phyloP scores from a whole-genome alignment of 2,797 vertebrate genomes.

The Poecilia wingei region DNA sequence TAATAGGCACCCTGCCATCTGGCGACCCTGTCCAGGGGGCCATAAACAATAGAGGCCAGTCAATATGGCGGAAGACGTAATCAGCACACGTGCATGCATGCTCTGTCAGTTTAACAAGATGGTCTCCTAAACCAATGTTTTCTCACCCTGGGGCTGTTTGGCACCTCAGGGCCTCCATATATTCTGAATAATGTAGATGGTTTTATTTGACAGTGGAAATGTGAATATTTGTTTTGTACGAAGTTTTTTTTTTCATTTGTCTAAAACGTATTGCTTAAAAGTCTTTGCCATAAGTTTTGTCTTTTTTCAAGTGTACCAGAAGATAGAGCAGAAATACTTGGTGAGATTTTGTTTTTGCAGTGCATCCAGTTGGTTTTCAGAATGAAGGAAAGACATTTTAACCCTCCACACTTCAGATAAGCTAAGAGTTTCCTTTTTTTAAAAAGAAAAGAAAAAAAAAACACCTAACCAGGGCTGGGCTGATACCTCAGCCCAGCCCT shows the following conservation, averaged over 20 bases:
- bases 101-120: constrained; percentile 50
- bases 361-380: neutral
- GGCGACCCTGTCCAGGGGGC: constrained; percentile 76
- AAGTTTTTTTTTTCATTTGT: constrained; percentile 5
- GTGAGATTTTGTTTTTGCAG: no score
- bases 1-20: constrained; percentile 82
- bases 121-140: constrained; percentile 71
- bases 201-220: constrained; percentile 41
- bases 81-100: constrained; percentile 42
- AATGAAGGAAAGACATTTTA: neutral
- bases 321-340: no score
- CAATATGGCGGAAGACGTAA: constrained; percentile 62
- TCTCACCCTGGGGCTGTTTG: constrained; percentile 68
- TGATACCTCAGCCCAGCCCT: no score
- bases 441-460: no score
- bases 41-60: constrained; percentile 74
- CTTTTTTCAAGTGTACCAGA: no score
- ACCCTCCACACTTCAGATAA: neutral
- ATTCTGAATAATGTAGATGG: constrained; percentile 62
- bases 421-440: neutral
- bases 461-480: neutral
- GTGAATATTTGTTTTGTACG: neutral
- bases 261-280: no score
- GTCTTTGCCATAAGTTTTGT: no score
- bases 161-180: constrained; percentile 24